These are phyloP conservation scores for Drosophila aff. DNA, from an alignment of 1,140 invertebrate species.

Conservation along the genomic window DNA sequence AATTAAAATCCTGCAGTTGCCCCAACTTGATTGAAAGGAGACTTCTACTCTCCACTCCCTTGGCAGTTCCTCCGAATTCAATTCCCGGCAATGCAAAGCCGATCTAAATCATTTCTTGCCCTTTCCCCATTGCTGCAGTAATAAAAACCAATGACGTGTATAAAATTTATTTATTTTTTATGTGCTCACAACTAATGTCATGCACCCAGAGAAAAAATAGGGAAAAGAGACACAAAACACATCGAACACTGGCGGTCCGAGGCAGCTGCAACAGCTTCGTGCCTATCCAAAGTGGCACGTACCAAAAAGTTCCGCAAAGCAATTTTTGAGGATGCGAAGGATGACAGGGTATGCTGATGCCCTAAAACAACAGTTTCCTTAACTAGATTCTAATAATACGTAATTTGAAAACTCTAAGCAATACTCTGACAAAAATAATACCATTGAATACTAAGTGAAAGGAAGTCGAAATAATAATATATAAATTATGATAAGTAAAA, in stretches of 20 bases:
- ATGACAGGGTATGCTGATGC: slow-evolving; percentile 12
- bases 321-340: slow-evolving; percentile 53
- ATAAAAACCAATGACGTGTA: slow-evolving; percentile 79
- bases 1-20: slow-evolving; percentile 35
- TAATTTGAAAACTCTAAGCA: not conserved
- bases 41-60: not conserved
- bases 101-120: slow-evolving; percentile 67
- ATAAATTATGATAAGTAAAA: too few species aligned
- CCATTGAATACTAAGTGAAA: not conserved
- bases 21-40: slow-evolving; percentile 31
- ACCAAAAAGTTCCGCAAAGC: slow-evolving; percentile 76
- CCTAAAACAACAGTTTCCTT: too few species aligned
- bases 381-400: not conserved
- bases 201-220: slow-evolving; percentile 43
- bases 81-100: slow-evolving; percentile 12
- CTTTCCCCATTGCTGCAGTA: slow-evolving; percentile 66
- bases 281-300: slow-evolving; percentile 67
- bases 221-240: slow-evolving; percentile 33
- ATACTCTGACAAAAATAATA: not conserved
- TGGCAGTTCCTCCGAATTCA: not conserved
- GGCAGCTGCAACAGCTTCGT: slow-evolving; percentile 67
- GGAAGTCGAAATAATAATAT: too few species aligned
- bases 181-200: slow-evolving; percentile 78
- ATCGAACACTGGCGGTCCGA: slow-evolving; percentile 42
- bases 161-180: slow-evolving; percentile 82